Evolutionary conservation across 2,888 invertebrate species (phyloP), one percentile per base, ranked within the genome.

Genomic region (Rambutsinella grinnellia): DNA sequence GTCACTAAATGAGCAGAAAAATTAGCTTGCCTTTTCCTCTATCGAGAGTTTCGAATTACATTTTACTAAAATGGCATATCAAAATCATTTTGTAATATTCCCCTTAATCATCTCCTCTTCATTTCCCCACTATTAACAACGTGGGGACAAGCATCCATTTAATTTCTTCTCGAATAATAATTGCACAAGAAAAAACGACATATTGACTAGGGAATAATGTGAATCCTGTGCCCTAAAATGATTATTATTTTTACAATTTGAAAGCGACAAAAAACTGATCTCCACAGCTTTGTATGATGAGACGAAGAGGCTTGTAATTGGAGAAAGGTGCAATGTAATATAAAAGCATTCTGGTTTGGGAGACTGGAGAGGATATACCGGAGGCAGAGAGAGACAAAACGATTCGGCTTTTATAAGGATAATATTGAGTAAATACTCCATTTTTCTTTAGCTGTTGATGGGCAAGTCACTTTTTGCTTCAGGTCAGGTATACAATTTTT

Each of bases 241-340:
- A 54, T 26, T 46, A 46, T 23, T 53, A 66, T 66, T 36, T 66
- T 56, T 2, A n/a, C 36, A 36, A 8, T 36, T 13, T 13, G 36
- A 5, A n/a, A n/a, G n/a, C n/a, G n/a, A 36, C 36, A 36, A 36
- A 36, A 13, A 36, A 13, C 5, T 36, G 36, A 36, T 36, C 13
- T 36, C 13, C 13, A 8, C 36, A 36, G 36, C 36, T 36, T n/a
- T 57, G 27, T 1, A 21, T 49, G 57, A 57, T 27, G 61, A 61
- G 69, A 61, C 36, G 70, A 71, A 65, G 62, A 71, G 70, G 57
- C 57, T 71, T 72, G 72, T 72, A 72, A 72, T 72, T 72, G 72
- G 72, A 72, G 72, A 72, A 72, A 72, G 72, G 72, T 72, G 72
- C 28, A 72, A 49, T 65, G 44, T 56, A 60, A 36, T 8, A 36